Base-by-base conservation (phyloP, 2,113 vertebrate species). In the Trochalopteron elliotii region DNA sequence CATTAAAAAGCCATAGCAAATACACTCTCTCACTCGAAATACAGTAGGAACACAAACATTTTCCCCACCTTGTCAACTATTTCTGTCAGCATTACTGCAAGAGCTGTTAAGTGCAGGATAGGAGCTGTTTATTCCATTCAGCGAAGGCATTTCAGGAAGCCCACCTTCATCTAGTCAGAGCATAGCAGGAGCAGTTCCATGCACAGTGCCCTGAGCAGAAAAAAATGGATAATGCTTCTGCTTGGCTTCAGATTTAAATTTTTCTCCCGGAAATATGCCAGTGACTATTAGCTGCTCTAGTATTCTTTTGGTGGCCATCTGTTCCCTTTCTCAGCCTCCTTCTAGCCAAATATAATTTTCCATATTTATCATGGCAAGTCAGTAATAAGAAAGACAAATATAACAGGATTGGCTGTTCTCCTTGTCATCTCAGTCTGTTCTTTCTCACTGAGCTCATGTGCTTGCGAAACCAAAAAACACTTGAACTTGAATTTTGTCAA, bases 261-360 rank as follows among this genome's bases (percentile, higher is more conserved):
- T 93, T 77, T 76, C 81, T 79, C 79, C 94, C 89, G 39, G 95
- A 96, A 96, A 95, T 88, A 76, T 88, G 88, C 82, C 85, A 92
- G 85, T 85, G 90, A 94, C 88, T 95, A 95, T 94, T 95, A 96
- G 94, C 92, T 94, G 85, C 92, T 94, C 90, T 74, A 90, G 96
- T 85, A 97, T 97, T 94, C 95, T 96, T 96, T 95, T 93, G 95
- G 95, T 92, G 88, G 92, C 95, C 95, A 97, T 95, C 95, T 95
- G 94, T 95, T 96, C 95, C 75, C 79, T 94, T 95, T 96, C 95
- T 96, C 94, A 95, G 93, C 85, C 90, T 94, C 92, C 95, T 95
- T 88, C 94, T 94, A 97, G 94, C 94, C 95, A 93, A 97, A 97
- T 94, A 95, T 94, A 97, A 93, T 95, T 94, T 96, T 97, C 95